Base-by-base conservation (phyloP, 2,888 invertebrate species). In the Dynastes grantii region DNA sequence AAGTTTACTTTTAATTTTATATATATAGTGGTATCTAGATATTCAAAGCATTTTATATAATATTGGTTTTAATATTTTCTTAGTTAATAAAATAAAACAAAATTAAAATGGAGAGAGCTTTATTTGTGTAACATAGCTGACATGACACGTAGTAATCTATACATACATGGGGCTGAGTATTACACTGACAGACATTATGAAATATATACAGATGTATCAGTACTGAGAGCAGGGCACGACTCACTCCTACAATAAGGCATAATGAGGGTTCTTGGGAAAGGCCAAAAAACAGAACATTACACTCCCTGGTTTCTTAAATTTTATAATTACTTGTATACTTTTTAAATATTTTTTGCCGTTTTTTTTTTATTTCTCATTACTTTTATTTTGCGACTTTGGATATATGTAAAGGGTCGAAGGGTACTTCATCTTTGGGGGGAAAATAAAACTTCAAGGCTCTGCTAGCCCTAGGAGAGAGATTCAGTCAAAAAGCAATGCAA, bases 121-220 rank as follows among this genome's bases (percentile, higher is more conserved):
- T 88, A 88, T 86, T 88, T 87, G 87, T 88, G 87, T 88, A 88
- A 88, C 88, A 88, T 88, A 88, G 88, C 88, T 89, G 88, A 88
- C 88, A 89, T 88, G 88, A 89, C 89, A 89, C 85, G 85, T 85
- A 85, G 84, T 85, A 85, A 87, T 87, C 88, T 88, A 89, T 89
- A 88, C 89, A 89, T 89, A 88, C 86, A 88, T 86, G 86, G 87
- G 87, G 85, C 85, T 88, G 88, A 88, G 88, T 88, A 88, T 88
- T 88, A 88, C 87, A 88, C 87, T 85, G 87, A 88, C 85, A 87
- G 85, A 87, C 85, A 86, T 85, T 82, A 84, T 85, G 85, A 85
- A 84, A 81, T 85, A 86, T 86, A 85, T 85, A 85, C 85, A 86
- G 84, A 86, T 85, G 85, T 83, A 82, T 85, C 85, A 85, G 85